These are phyloP conservation scores for rabbit (Oryctolagus cuniculus) DNA, from an alignment of 2,113 vertebrate species.

Conservation along the genomic window DNA sequence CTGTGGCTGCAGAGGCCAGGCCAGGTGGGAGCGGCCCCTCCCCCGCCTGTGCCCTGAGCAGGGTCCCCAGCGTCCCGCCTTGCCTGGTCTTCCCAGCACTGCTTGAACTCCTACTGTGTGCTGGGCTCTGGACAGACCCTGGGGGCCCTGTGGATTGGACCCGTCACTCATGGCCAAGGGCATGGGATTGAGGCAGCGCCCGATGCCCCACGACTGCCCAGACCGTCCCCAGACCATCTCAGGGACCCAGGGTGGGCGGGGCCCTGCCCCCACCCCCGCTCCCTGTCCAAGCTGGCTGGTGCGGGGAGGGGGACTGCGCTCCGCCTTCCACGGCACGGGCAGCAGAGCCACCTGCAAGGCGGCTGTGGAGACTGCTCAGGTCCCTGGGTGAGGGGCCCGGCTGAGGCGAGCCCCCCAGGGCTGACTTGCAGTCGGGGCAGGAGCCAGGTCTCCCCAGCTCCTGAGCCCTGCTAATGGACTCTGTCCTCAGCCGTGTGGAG, in stretches of 20 bases:
- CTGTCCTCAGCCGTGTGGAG: slow-evolving; percentile 15
- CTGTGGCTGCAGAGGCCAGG: too few relatives aligned
- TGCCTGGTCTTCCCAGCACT: neutral
- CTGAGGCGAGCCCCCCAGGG: too few relatives aligned
- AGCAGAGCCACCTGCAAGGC: accelerated
- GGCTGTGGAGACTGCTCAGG: too few relatives aligned
- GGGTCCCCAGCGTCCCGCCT: too few relatives aligned
- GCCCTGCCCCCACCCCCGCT: neutral
- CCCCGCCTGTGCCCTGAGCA: neutral
- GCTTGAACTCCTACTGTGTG: neutral
- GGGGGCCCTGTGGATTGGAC: neutral
- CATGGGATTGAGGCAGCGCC: accelerated
- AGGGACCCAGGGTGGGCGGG: neutral
- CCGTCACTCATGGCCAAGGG: accelerated
- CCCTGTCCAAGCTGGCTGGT: accelerated
- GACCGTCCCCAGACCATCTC: neutral
- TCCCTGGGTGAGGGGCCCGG: neutral
- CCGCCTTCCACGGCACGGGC: accelerated
- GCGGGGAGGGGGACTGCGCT: accelerated
- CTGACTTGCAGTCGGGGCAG: accelerated
- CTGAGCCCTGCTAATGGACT: slow-evolving; percentile 15
- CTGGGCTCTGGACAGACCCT: neutral
- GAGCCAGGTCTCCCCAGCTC: neutral
- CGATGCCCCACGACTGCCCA: neutral
- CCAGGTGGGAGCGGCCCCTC: too few relatives aligned